Base-by-base conservation (phyloP, 64 coral and sea anemone genomes). In the Trachythela sp. region DNA sequence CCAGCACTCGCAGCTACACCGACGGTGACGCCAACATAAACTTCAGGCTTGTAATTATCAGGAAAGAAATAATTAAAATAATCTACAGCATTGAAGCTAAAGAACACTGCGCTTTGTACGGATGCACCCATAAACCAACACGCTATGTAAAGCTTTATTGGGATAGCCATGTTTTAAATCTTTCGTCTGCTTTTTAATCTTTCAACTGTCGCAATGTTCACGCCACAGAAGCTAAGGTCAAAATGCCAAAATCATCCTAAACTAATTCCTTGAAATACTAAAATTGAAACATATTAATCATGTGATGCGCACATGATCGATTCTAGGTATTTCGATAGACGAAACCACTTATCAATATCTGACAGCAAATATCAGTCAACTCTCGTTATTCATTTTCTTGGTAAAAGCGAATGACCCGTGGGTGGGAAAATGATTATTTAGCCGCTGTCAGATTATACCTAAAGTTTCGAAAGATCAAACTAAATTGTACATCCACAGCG, bases 1-100 rank as follows among this genome's bases (percentile, higher is more conserved):
- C 94, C 94, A 76, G 93, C 51, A 36, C 88, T 91, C 39, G 94
- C 91, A 60, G 91, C 94, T 6, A 95, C 94, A 37, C 94, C 92
- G 20, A 89, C 91, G 1, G 89, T 90, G 0, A 95, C 94, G 15
- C 94, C 92, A 48, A 95, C 67, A 49, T 91, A 95, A 2, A 95
- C 94, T 83, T 95, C 94, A n/a, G 94, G 94, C 91, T 91, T 95
- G 88, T 91, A 95, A 15, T 86, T 37, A 31, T 93, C 89, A 38
- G 94, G 92, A 64, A 95, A 95, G 86, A 95, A 95, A 36, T 67
- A 95, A 71, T 95, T 95, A 88, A 95, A 95, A 35, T 95, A 95
- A 86, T 95, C 94, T 9, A 91, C 94, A 4, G 91, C 94, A 50
- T 95, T 95, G 83, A 89, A 95, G 49, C 89, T 93, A 43, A 95